Conservation (phyloP, 2,797 vertebrate genomes). For the Sylvia borin region DNA sequence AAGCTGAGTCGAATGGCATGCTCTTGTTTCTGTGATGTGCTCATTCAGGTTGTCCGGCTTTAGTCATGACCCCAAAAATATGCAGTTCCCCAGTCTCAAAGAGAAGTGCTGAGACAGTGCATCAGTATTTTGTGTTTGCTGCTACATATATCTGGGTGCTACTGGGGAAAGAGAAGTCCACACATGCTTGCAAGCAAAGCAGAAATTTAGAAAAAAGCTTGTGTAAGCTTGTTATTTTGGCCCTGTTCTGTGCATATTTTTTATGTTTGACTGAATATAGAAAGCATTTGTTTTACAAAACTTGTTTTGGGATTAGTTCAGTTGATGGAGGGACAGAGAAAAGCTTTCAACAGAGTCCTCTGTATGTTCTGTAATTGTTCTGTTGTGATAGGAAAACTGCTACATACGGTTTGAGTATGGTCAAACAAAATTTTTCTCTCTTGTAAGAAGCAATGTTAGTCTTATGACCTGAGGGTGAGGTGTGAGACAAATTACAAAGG, state of each 20-base stretch:
- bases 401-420: neutral
- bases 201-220: neutral
- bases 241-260: neutral
- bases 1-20: neutral
- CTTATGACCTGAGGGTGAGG: neutral
- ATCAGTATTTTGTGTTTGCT: neutral
- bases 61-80: neutral
- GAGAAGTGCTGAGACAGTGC: neutral
- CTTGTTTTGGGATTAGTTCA: neutral
- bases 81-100: neutral
- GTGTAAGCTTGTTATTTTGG: neutral
- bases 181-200: neutral
- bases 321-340: neutral
- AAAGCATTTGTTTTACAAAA: neutral
- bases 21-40: neutral
- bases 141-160: neutral
- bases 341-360: neutral
- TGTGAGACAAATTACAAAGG: neutral
- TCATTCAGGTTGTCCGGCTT: neutral
- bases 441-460: neutral
- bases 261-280: neutral
- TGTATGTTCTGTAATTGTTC: neutral
- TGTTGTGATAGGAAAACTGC: neutral
- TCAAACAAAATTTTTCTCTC: neutral
- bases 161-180: neutral